Evolutionary conservation across 2,888 invertebrate species (phyloP), one percentile per base, ranked within the genome.

Genomic region (Drosophila mettleri): DNA sequence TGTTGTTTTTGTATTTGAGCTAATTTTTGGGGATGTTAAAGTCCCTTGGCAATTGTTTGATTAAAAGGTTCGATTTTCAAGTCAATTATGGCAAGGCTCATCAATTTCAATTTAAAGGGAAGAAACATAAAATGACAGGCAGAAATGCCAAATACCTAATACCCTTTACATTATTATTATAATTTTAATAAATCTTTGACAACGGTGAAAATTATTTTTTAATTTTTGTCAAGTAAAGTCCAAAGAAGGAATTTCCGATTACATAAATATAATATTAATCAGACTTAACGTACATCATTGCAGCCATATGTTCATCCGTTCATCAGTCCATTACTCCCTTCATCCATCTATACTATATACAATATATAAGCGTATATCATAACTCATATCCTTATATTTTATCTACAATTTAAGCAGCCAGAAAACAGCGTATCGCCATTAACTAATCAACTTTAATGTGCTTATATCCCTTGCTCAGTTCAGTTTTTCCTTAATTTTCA

Each of bases 381-480:
- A 33, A 14, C 3, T 14, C 14, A 29, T 33, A 14, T 33, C 3
- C 7, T 5, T 24, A 24, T 24, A 24, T 4, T 24, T 0, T 33
- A 33, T 33, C 3, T n/a, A n/a, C 8, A 7, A 10, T 39, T 10
- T 18, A 39, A 12, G 2, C 2, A 20, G 6, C 12, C 9, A 12
- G 18, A 10, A 7, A 20, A 16, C 34, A 29, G 43, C 10, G 34
- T 57, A 45, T 45, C 16, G 5, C 2, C 24, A 18, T 12, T 6
- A 34, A 34, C n/a, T 12, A 39, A 20, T 20, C 36, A 58, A 46
- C 22, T 57, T 59, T 59, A 55, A 61, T 69, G 59, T 70, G 43
- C 27, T 8, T 6, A 1, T 6, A 24, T 9, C n/a, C 24, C 24
- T 24, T 9, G 5, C 2, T 24, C 39, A 7, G 39, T 39, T 43